Percentiles rank a stretch among this genome's conserved stretches.
These are phyloP conservation scores for Suillia variegata DNA, from an alignment of 2,888 invertebrate species.

Conservation along the genomic window DNA sequence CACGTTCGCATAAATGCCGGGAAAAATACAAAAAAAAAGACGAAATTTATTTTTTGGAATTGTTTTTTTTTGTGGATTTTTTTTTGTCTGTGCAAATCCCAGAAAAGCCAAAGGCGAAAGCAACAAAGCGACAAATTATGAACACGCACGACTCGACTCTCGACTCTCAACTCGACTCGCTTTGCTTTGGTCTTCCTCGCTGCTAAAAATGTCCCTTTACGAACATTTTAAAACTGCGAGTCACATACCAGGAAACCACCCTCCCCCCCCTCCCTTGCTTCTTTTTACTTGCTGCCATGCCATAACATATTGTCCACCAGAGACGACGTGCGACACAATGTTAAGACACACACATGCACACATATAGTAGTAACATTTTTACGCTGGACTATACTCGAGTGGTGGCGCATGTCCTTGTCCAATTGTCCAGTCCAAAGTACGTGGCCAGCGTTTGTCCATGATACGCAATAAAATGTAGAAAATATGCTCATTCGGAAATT, in stretches of 20 bases:
- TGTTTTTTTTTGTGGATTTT: background rate
- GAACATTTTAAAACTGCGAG: conserved; percentile 1
- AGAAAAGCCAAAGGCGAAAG: conserved; percentile 8
- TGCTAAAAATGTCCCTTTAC: background rate
- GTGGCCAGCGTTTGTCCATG: conserved; percentile 10
- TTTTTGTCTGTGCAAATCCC: conserved; percentile 10
- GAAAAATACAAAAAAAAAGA: background rate
- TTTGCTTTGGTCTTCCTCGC: background rate
- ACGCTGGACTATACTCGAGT: too few species aligned
- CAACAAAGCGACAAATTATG: conserved; percentile 28
- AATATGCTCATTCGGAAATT: conserved; percentile 26
- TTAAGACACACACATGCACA: background rate
- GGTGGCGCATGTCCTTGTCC: background rate
- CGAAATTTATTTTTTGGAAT: too few species aligned
- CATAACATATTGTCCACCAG: conserved; percentile 8
- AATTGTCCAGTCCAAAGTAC: background rate
- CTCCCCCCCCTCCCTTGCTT: too few species aligned
- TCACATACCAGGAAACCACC: conserved; percentile 5
- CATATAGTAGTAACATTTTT: background rate
- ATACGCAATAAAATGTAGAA: conserved; percentile 27
- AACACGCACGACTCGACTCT: conserved; percentile 19
- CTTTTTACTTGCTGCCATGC: background rate
- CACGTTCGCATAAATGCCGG: conserved; percentile 8
- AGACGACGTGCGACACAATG: background rate
- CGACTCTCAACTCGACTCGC: background rate